Evolutionary conservation across 1,140 invertebrate genomes (phyloP).

Genomic region (Eupeodes corollae): DNA sequence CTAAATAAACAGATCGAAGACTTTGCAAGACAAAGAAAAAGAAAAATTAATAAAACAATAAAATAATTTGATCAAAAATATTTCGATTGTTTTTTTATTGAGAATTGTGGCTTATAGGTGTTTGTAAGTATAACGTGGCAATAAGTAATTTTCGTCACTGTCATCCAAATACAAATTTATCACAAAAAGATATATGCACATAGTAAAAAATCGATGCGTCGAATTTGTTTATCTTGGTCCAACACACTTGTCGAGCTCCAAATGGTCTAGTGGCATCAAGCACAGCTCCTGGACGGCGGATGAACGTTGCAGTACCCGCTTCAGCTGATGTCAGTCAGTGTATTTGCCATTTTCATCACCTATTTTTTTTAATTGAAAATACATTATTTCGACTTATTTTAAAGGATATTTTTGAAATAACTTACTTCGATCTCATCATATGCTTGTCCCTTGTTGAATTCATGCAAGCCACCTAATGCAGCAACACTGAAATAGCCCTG

Average conservation of each 20-base stretch:
- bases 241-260: constrained; percentile 95
- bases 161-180: too few species aligned
- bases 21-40: too few species aligned
- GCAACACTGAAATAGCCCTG: constrained; percentile 99
- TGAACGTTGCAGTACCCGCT: constrained; percentile 75
- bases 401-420: background rate
- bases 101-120: too few species aligned
- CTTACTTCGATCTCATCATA: constrained; percentile 88
- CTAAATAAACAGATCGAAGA: too few species aligned
- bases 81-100: too few species aligned
- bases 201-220: too few species aligned
- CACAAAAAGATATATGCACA: too few species aligned
- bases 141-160: too few species aligned
- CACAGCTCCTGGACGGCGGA: constrained; percentile 84
- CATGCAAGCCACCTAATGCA: constrained; percentile 93
- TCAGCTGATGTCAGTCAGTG: constrained; percentile 88
- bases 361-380: constrained; percentile 42
- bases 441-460: constrained; percentile 84
- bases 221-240: too few species aligned
- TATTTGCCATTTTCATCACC: constrained; percentile 99
- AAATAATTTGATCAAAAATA: too few species aligned
- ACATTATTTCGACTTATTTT: constrained; percentile 7
- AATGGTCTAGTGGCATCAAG: constrained; percentile 86
- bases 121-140: too few species aligned
- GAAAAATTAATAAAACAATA: too few species aligned